Percentiles rank a stretch among this genome's conserved stretches.
These are phyloP conservation scores for Hippoglossus stenolepis DNA, from an alignment of 2,113 vertebrate genomes.

Conservation along the genomic window DNA sequence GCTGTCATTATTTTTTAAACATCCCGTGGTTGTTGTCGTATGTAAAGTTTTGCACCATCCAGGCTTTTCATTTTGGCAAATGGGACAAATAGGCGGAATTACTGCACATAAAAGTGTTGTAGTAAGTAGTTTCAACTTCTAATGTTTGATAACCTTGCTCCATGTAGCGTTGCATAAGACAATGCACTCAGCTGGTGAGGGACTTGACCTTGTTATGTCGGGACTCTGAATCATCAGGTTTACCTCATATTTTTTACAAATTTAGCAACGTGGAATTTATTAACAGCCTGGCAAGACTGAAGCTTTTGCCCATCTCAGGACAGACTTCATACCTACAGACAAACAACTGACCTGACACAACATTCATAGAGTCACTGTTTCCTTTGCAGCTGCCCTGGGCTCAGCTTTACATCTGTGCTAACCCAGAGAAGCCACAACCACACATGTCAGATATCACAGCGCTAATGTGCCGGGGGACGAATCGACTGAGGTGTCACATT, in stretches of 20 bases:
- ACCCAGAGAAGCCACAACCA: conserved; percentile 26
- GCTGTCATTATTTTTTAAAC: conserved; percentile 70
- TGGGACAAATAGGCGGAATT: conserved; percentile 44
- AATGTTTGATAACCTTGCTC: conserved; percentile 32
- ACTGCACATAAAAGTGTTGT: conserved; percentile 9
- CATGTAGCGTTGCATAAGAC: conserved; percentile 27
- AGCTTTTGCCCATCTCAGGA: conserved; percentile 10
- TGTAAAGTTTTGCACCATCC: conserved; percentile 45
- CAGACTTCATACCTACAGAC: conserved; percentile 13
- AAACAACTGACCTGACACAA: conserved; percentile 31
- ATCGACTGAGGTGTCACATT: conserved; percentile 27
- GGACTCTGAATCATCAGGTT: conserved; percentile 39
- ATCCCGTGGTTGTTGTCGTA: conserved; percentile 31
- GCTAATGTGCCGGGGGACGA: conserved; percentile 13
- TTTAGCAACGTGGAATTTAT: conserved; percentile 44
- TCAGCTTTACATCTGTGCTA: conserved; percentile 28
- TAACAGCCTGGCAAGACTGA: conserved; percentile 1
- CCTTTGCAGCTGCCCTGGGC: conserved; percentile 28
- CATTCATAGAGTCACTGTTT: conserved; percentile 25
- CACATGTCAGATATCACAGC: conserved; percentile 28
- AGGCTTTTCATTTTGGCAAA: conserved; percentile 55
- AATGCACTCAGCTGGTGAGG: conserved; percentile 37
- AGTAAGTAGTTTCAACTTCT: conserved; percentile 20
- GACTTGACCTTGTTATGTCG: conserved; percentile 42
- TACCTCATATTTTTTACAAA: conserved; percentile 49